These are phyloP conservation scores for Rhabdornis inornatus DNA, from an alignment of 2,113 vertebrate genomes.

Conservation along the genomic window DNA sequence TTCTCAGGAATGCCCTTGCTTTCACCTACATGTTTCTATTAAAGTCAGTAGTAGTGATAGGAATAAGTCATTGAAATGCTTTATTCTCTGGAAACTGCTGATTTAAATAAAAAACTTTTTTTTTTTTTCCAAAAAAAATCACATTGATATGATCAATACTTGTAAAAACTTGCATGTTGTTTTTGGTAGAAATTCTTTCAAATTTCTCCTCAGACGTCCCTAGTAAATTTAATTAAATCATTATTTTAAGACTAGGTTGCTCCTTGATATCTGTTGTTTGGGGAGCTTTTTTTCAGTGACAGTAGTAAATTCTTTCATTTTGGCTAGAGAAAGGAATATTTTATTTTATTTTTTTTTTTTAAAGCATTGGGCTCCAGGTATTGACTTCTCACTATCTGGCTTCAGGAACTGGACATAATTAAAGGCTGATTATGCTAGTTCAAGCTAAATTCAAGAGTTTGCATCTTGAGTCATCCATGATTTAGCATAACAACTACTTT, in stretches of 20 bases:
- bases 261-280: neutral
- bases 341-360: neutral
- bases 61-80: neutral
- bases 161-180: neutral
- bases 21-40: neutral
- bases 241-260: neutral
- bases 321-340: neutral
- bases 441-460: neutral
- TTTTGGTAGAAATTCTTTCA: neutral
- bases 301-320: neutral
- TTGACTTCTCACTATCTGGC: neutral
- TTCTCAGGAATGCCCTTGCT: neutral
- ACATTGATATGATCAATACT: neutral
- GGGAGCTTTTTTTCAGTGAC: neutral
- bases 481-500: neutral
- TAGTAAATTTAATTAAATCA: neutral
- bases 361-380: neutral
- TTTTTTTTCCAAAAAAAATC: neutral
- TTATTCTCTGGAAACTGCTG: neutral
- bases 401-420: neutral
- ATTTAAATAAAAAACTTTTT: neutral
- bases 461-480: neutral
- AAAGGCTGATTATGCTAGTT: neutral
- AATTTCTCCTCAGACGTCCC: neutral
- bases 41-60: neutral